Evolutionary conservation across 2,888 invertebrate species (phyloP), one percentile per base, ranked within the genome.

Genomic region (Tolmerus cingulatus): DNA sequence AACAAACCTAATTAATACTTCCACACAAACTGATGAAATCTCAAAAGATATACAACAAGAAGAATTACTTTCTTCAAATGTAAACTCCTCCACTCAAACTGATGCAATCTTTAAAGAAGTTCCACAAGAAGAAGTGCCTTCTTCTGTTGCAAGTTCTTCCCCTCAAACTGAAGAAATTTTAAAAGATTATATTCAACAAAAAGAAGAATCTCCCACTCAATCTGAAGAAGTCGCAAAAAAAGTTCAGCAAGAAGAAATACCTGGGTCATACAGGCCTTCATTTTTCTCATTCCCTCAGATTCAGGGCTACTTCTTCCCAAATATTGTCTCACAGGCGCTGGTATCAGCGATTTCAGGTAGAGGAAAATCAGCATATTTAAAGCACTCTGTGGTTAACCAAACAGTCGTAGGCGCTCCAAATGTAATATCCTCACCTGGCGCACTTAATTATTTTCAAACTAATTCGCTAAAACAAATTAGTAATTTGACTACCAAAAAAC

Each of bases 341-440:
- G 51, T 89, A 7, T 79, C 86, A 34, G 88, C 88, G 51, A 81
- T 87, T 40, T 86, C 89, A 89, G 89, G 89, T 89, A 89, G 23
- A 66, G 23, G 12, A 27, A 40, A 40, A 43, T 74, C 34, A 40
- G 66, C 8, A 12, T 66, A 27, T n/a, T 51, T n/a, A 51, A 51
- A 51, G 51, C 19, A 19, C n/a, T 51, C 51, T 85, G 85, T 85
- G 43, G 85, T 74, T 85, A 85, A 85, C 74, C 51, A 23, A 66
- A 66, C 23, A 34, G 40, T 9, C n/a, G 30, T 30, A 37, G 30
- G n/a, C 37, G 4, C 37, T 77, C 74, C 14, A 77, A n/a, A 14
- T 76, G 16, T 76, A n/a, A 8, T 76, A 5, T 57, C 57, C 57
- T 23, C 19, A 23, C 57, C 57, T n/a, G 66, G 12, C 66, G 66